Base-by-base conservation (phyloP, 2,888 invertebrate species). In the Scaptomyza tumidula region DNA sequence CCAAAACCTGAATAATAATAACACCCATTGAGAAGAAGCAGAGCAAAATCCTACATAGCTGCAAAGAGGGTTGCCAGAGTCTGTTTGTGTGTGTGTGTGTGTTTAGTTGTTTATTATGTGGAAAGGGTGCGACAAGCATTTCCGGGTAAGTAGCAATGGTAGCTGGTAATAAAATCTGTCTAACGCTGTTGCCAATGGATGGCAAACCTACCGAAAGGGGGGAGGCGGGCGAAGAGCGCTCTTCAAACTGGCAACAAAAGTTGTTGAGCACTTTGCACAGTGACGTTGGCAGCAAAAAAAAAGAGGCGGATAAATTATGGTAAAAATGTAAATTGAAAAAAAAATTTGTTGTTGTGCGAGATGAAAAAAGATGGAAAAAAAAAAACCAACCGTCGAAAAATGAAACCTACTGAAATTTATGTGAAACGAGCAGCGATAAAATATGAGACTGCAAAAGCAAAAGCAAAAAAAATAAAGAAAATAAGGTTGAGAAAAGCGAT, bases 91-190 rank as follows among this genome's bases (percentile, higher is more conserved):
- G 39, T 58, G 0, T 53, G 50, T 46, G 46, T 45, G 29, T 64
- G 57, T 65, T 75, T 56, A 59, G 43, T 46, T 69, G 67, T 33
- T 58, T 55, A 62, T 55, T 71, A 35, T 11, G 59, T 71, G 64
- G 67, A 73, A 87, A 68, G 86, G 71, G 85, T 64, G 70, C 67
- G 78, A 68, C 87, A 35, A 53, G 62, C 66, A 69, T 74, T 83
- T 88, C 89, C 83, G 89, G 89, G 87, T 84, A 83, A 78, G 85
- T 84, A 71, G 69, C 75, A 77, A 59, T 61, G 61, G 48, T 68
- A 70, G 70, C 77, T 73, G 70, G 68, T 84, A 74, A 86, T 80
- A 84, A 86, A 88, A 83, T 86, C 87, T 75, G 87, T 86, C 87
- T 84, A 79, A 73, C 75, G 39, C 39, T 59, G 31, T 54, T 33